These are phyloP conservation scores for Ceratotherium simum DNA, from an alignment of 2,113 vertebrate genomes.

Conservation along the genomic window DNA sequence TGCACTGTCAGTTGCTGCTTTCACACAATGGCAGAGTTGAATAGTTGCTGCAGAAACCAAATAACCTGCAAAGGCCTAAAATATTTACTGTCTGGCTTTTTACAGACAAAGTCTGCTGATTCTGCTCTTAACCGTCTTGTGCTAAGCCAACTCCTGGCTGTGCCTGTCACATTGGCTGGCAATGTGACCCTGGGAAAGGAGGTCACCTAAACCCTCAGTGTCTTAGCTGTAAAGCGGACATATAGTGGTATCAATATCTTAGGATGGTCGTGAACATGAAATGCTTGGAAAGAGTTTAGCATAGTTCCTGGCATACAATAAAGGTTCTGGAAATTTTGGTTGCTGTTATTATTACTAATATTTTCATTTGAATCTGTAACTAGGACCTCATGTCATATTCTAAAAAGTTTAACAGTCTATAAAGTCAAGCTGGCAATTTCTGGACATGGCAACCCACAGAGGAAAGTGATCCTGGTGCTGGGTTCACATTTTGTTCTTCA, in stretches of 20 bases:
- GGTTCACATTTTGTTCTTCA: background rate
- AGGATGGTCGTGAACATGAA: background rate
- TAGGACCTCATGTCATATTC: background rate
- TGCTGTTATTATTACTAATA: too few species aligned
- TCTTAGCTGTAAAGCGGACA: background rate
- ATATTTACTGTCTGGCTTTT: background rate
- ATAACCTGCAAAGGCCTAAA: background rate
- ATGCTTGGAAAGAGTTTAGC: background rate
- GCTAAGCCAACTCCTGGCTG: background rate
- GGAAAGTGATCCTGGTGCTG: background rate
- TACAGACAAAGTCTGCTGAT: background rate
- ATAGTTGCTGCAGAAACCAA: too few species aligned
- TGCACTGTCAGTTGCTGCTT: background rate
- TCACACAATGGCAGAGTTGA: background rate
- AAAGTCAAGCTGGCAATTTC: background rate
- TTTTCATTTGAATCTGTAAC: background rate
- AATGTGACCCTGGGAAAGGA: background rate
- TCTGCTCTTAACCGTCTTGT: accelerated
- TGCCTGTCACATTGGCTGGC: background rate
- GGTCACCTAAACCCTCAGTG: background rate
- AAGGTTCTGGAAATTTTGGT: background rate
- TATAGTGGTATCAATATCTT: accelerated
- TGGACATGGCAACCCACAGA: background rate
- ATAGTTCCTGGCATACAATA: accelerated
- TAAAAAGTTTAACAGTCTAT: background rate